Conservation (phyloP, 2,888 invertebrate genomes). For the Macrosoma leucophasiata region DNA sequence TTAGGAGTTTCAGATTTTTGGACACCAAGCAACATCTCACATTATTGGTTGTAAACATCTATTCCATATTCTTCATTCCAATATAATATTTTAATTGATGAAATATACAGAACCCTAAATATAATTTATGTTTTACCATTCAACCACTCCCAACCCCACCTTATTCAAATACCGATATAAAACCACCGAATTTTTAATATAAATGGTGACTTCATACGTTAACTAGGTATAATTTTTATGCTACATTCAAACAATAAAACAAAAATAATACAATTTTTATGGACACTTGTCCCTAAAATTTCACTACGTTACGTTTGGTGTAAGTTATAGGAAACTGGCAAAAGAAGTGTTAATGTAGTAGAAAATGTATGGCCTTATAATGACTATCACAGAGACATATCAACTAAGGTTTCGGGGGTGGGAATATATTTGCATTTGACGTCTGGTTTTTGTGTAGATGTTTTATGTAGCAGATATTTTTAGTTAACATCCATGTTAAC, state of each 20-base stretch:
- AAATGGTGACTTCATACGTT: slow-evolving; percentile 30
- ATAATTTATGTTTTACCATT: no score
- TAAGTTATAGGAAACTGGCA: slow-evolving; percentile 22
- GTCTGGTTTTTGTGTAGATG: not conserved
- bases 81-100: no score
- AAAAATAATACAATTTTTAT: slow-evolving; percentile 57
- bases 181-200: slow-evolving; percentile 7
- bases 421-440: not conserved
- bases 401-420: not conserved
- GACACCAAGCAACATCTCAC: no score
- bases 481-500: not conserved
- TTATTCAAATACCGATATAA: no score
- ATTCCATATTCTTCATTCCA: no score
- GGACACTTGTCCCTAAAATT: slow-evolving; percentile 56
- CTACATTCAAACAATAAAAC: slow-evolving; percentile 55
- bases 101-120: no score
- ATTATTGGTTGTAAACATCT: no score
- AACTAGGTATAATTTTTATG: slow-evolving; percentile 45
- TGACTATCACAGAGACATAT: not conserved
- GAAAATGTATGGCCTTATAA: no score
- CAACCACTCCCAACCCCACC: no score
- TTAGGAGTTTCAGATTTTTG: no score
- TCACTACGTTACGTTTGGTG: slow-evolving; percentile 37
- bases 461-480: not conserved
- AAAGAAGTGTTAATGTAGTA: no score